Base-by-base conservation (phyloP, 2,888 invertebrate species). In the Thalpophila matura region DNA sequence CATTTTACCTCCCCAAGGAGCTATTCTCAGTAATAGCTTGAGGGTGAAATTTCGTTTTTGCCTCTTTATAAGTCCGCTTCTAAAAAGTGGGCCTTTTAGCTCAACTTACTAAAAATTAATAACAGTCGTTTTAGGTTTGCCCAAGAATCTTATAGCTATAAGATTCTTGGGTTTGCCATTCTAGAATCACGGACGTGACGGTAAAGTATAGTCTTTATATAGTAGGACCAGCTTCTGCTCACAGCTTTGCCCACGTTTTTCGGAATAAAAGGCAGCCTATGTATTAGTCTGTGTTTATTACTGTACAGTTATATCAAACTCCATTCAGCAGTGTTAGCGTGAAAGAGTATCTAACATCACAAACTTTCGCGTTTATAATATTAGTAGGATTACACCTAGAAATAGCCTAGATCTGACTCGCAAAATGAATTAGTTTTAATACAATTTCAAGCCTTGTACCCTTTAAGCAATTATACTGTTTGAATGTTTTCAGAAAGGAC, bases 401-500 rank as follows among this genome's bases (percentile, higher is more conserved):
- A 62, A 4, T 42, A 46, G 24, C 20, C 5, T 18, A 42, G 7
- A 61, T 38, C 0, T 16, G 1, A 31, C 9, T 31, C 33, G 14
- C 4, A 20, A 33, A 45, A 38, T 26, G 14, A n/a, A n/a, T 7
- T 7, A 4, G 1, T 10, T 40, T 29, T 12, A 12, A 12, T 27
- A 9, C 14, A 9, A 7, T 38, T 24, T 14, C 1, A 35, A 27
- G 7, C 10, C n/a, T n/a, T 20, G 7, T 29, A 16, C 6, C n/a
- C 3, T 38, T 16, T 43, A 38, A 22, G 16, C 27, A 14, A 38
- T 20, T 38, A 26, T 27, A 43, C 16, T 33, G 6, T 37, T 27
- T 33, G 12, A 35, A 49, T 37, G 26, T 60, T 81, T 85, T 9
- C 79, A 94, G 94, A 57, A 94, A 95, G 84, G 95, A 95, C 63